Evolutionary conservation across 2,113 vertebrate genomes (phyloP).

Genomic region (Saguinus imperator): DNA sequence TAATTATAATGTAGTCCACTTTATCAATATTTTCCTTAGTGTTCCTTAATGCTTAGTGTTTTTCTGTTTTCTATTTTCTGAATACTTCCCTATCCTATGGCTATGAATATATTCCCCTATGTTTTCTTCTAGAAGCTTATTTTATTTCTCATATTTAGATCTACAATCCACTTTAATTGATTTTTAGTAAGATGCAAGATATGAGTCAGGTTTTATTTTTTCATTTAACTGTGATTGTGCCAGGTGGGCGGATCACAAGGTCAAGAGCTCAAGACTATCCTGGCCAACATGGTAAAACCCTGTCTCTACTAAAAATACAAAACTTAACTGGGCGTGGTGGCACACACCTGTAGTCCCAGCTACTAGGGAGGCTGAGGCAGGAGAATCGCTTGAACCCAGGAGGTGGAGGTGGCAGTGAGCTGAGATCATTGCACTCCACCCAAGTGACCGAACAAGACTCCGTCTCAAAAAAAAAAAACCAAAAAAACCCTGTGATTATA

Average conservation of each 20-base stretch:
- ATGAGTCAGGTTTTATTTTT: neutral
- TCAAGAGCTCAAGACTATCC: too few species aligned
- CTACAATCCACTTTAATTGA: neutral
- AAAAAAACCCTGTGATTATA: neutral
- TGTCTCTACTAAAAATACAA: too few species aligned
- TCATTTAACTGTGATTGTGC: neutral
- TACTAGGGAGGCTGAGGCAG: too few species aligned
- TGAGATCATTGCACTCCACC: too few species aligned
- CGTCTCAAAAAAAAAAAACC: too few species aligned
- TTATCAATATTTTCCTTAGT: neutral
- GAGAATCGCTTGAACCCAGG: too few species aligned
- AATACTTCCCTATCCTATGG: neutral
- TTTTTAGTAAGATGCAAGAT: neutral
- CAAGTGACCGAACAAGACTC: too few species aligned
- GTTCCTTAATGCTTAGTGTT: neutral
- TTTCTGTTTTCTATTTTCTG: neutral
- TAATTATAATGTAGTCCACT: neutral
- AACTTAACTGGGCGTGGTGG: too few species aligned
- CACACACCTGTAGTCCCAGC: too few species aligned
- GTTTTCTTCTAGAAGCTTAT: neutral
- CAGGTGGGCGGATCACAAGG: neutral
- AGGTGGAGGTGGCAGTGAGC: too few species aligned
- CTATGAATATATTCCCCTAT: neutral
- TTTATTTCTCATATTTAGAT: neutral
- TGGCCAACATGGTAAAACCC: too few species aligned